Evolutionary conservation across 2,113 vertebrate genomes (phyloP), one percentile per base, ranked within the genome.

Genomic region (Xiphophorus couchianus): DNA sequence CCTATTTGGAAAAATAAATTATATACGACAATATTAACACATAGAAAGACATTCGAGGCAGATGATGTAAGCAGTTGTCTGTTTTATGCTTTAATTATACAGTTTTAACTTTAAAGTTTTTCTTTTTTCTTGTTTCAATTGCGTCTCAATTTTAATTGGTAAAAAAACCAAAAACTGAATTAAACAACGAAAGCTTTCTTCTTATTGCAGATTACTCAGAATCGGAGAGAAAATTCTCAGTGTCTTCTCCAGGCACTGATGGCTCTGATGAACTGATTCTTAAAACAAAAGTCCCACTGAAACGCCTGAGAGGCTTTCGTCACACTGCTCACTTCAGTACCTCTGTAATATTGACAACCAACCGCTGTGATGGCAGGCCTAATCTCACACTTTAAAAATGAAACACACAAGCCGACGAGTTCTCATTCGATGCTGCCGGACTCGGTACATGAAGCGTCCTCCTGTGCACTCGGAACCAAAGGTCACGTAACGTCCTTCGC

Each of bases 351-450:
- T 71, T 84, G 81, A 90, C 81, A 70, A 12, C 42, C 62, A 13
- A 66, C 51, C 65, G 37, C 39, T 64, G 74, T 1, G 54, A 82
- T 44, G 37, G 68, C 80, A 25, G 35, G 60, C 70, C 76, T 83
- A 73, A 88, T 85, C 75, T 76, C 78, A 62, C 72, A 62, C 69
- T 86, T 89, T 71, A 88, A 86, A 90, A 72, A 80, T 88, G 82
- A 85, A 92, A 79, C 73, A 67, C 66, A 61, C 51, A 62, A 27
- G 37, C 62, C 71, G 44, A 65, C 73, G 66, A 80, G 89, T 83
- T 72, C 80, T 86, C 35, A 83, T 82, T 84, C 78, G 0, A 84
- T 74, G 62, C 69, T 76, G 42, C 63, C 29, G 51, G 37, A 71
- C 62, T 61, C 62, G 76, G 72, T 89, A 74, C 74, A 77, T 78